Percentiles rank a stretch among this genome's conserved stretches.
Conservation (phyloP, 2,888 invertebrate genomes). For the Diarsia rubi region DNA sequence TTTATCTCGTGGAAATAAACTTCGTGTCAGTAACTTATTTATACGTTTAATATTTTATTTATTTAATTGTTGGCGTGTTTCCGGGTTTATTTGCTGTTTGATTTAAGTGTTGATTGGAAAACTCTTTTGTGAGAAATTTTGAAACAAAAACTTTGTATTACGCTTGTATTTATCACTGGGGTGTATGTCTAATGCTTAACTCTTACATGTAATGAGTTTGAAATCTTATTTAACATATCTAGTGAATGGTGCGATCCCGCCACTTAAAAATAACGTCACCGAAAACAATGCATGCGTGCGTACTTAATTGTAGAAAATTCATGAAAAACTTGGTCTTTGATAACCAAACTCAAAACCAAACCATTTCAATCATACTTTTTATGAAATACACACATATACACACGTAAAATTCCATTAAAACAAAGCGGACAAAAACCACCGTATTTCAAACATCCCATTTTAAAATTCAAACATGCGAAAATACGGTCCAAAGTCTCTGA, state of each 20-base stretch:
- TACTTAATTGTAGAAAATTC: not conserved
- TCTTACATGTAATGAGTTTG: not conserved
- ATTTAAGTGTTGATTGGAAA: not conserved
- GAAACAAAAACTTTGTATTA: not conserved
- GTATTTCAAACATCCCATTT: constrained; percentile 21
- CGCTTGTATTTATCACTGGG: not conserved
- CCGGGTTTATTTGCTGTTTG: not conserved
- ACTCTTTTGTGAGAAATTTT: not conserved
- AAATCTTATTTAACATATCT: not conserved
- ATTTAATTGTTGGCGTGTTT: not conserved
- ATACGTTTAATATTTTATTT: constrained; percentile 12
- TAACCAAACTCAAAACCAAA: not conserved
- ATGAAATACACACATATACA: not conserved
- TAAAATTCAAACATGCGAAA: constrained; percentile 32
- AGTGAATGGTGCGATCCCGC: not conserved
- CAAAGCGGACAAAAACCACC: not conserved
- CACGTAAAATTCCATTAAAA: not conserved
- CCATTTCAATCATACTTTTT: not conserved
- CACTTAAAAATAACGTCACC: not conserved
- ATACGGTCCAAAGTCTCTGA: constrained; percentile 25
- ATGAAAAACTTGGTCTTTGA: not conserved
- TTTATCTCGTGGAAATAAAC: constrained; percentile 12
- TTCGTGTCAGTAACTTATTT: not conserved
- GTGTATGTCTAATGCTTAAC: not conserved
- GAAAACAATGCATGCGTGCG: not conserved